Base-by-base conservation (phyloP, 2,113 vertebrate species). In the Crotalus tigris region DNA sequence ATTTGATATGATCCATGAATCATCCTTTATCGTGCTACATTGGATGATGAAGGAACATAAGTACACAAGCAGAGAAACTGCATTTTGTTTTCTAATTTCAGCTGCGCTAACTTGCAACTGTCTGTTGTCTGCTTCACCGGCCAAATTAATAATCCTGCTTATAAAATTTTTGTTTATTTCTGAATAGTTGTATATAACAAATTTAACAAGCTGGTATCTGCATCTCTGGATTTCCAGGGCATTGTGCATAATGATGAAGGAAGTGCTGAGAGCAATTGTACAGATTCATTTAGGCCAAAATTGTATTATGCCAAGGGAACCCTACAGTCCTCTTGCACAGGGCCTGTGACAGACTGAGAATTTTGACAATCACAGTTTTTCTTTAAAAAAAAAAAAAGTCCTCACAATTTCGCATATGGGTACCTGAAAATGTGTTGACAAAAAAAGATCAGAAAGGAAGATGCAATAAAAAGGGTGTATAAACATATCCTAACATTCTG, bases 191-290 rank as follows among this genome's bases (percentile, higher is more conserved):
- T 81, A 7, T 87, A 57, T 89, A 57, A 93, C 86, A 21, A 85
- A 61, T 57, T 53, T 85, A 85, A 89, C 29, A 85, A 57, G 53
- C 49, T 49, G 51, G 29, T 55, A 46, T 1, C 11, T 89, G 24
- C 21, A 93, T 92, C 69, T 39, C 57, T 85, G 85, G 49, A 86
- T 90, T 94, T 91, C 85, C 91, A 29, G 88, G 59, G 90, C 54
- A 55, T 24, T 46, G 91, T 85, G 93, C 1, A 46, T 39, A 46
- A 39, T 33, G 51, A 92, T 23, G 24, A 57, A 44, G 33, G 55
- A 95, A 94, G 51, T 96, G 93, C 91, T 95, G 89, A 49, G 90
- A 69, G 44, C 53, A 85, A 81, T 91, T 94, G 91, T 75, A 51
- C 64, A 90, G 87, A 58, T 53, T 87, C 57, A 59, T 7, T 5